Conservation (phyloP, 2,797 vertebrate species). For the Echeneis naucrates region DNA sequence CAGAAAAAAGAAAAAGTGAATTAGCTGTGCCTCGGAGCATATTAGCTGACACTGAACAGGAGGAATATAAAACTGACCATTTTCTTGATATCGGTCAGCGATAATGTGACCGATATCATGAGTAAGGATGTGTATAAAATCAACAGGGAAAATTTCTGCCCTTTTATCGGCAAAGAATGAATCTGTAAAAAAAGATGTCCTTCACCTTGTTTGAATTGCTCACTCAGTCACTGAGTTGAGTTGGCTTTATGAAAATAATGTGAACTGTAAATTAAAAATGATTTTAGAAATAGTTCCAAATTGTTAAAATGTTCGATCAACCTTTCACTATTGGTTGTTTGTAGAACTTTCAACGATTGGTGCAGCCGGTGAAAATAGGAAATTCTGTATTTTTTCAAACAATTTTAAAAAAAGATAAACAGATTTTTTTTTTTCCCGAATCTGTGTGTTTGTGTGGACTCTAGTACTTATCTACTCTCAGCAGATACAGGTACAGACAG, state of each 20-base stretch:
- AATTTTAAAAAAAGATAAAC: too few relatives aligned
- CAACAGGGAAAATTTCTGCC: neutral
- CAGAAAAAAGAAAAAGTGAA: neutral
- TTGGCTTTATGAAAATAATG: too few relatives aligned
- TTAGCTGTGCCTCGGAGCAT: constrained; percentile 16
- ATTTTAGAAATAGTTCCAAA: too few relatives aligned
- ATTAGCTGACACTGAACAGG: neutral
- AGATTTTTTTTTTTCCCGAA: too few relatives aligned
- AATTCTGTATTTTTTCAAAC: too few relatives aligned
- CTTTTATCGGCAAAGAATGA: neutral
- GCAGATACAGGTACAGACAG: neutral
- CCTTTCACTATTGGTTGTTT: neutral
- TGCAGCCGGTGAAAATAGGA: too few relatives aligned
- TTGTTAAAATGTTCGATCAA: neutral
- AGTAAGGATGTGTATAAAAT: neutral
- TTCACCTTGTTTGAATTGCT: neutral
- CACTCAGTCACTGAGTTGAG: too few relatives aligned
- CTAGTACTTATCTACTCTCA: too few relatives aligned
- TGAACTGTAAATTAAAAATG: too few relatives aligned
- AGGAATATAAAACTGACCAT: neutral
- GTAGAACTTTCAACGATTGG: too few relatives aligned
- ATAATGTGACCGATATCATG: neutral
- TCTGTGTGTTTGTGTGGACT: neutral
- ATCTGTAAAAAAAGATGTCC: neutral
- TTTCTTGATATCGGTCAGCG: neutral